Conservation (phyloP, 2,797 vertebrate species). For the Heteromormyrus szaboi region DNA sequence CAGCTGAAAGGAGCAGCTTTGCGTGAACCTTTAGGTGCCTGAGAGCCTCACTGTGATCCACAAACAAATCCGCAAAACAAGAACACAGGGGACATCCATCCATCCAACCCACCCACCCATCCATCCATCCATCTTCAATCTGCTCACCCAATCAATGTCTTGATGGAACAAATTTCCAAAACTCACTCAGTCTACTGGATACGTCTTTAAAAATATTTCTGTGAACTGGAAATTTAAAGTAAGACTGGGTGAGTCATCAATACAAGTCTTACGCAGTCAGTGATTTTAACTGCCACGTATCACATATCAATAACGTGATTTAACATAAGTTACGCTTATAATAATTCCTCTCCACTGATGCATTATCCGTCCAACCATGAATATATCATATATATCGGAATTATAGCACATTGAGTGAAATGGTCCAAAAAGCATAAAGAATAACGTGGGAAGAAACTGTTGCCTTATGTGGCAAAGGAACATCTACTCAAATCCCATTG, state of each 20-base stretch:
- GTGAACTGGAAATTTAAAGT: background rate
- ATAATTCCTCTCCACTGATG: background rate
- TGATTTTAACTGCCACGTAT: background rate
- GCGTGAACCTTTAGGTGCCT: background rate
- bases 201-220: background rate
- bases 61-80: background rate
- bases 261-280: background rate
- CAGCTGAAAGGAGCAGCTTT: background rate
- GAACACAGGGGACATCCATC: background rate
- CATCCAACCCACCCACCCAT: background rate
- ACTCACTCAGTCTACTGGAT: background rate
- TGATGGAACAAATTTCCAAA: background rate
- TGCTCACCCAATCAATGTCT: background rate
- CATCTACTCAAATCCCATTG: background rate
- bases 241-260: background rate
- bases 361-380: background rate
- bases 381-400: background rate
- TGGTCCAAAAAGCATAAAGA: background rate
- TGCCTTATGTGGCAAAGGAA: background rate
- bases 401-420: background rate
- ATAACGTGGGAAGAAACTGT: background rate
- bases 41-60: background rate
- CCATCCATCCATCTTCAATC: background rate
- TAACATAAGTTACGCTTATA: background rate
- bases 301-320: background rate